Evolutionary conservation across 2,888 invertebrate genomes (phyloP).

Genomic region (Invenusta paracnida): DNA sequence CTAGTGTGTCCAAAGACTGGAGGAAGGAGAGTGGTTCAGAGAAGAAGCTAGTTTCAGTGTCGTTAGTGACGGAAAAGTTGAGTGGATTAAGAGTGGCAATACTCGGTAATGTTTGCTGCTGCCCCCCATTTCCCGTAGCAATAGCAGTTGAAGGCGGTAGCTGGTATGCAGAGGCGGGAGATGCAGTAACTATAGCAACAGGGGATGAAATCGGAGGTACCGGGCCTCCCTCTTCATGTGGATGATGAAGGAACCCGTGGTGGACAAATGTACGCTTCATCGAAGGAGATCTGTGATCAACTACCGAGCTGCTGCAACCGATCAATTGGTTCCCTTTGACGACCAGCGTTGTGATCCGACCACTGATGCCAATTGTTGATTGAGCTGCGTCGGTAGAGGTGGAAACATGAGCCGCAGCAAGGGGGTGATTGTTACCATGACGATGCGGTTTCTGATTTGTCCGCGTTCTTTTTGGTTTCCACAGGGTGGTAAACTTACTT

Average conservation of each 20-base stretch:
- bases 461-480: constrained; percentile 25
- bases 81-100: neutral
- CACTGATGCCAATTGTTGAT: neutral
- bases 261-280: neutral
- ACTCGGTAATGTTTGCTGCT: neutral
- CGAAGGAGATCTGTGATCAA: neutral
- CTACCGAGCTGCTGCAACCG: neutral
- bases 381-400: neutral
- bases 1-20: neutral
- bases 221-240: neutral
- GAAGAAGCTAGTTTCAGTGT: neutral
- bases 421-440: neutral
- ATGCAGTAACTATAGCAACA: too few relatives aligned
- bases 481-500: neutral
- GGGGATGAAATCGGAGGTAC: neutral
- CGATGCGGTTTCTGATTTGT: neutral
- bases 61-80: neutral
- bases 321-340: neutral
- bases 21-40: neutral
- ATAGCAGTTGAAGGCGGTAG: neutral
- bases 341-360: neutral
- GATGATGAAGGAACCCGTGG: neutral
- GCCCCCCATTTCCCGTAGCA: neutral
- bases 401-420: neutral
- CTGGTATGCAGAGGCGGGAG: neutral